These are phyloP conservation scores for Palythoa heliodiscus DNA, from an alignment of 92 coral and sea anemone species.

Conservation along the genomic window DNA sequence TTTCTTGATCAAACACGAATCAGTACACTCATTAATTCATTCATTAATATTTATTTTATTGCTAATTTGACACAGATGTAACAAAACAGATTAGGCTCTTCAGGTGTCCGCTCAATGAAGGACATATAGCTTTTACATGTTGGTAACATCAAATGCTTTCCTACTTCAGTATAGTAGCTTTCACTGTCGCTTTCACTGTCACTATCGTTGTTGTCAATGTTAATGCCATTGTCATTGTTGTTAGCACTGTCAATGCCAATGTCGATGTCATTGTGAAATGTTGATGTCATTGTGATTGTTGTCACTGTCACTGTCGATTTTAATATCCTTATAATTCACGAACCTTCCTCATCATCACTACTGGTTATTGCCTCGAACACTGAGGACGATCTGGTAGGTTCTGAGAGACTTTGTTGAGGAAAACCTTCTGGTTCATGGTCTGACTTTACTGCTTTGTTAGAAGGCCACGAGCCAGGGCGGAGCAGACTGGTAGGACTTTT, in stretches of 20 bases:
- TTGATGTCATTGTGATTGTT: not conserved
- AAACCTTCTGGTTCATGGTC: conserved; percentile 40
- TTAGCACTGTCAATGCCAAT: not conserved
- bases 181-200: too few species aligned
- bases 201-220: too few species aligned
- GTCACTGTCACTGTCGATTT: not conserved
- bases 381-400: conserved; percentile 46
- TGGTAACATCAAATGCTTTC: too few species aligned
- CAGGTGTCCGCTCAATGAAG: too few species aligned
- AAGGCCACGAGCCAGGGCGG: conserved; percentile 78
- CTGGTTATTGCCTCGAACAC: not conserved
- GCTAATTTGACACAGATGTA: too few species aligned
- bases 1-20: too few species aligned
- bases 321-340: not conserved
- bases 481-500: conserved; percentile 63
- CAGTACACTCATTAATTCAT: too few species aligned
- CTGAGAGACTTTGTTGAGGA: conserved; percentile 57
- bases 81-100: too few species aligned
- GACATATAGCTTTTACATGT: too few species aligned
- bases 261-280: not conserved
- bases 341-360: conserved; percentile 18
- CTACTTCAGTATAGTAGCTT: too few species aligned
- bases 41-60: too few species aligned
- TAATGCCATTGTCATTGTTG: too few species aligned
- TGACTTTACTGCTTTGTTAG: conserved; percentile 63